Conservation (phyloP, 2,113 vertebrate genomes). For the Salvelinus sp. region DNA sequence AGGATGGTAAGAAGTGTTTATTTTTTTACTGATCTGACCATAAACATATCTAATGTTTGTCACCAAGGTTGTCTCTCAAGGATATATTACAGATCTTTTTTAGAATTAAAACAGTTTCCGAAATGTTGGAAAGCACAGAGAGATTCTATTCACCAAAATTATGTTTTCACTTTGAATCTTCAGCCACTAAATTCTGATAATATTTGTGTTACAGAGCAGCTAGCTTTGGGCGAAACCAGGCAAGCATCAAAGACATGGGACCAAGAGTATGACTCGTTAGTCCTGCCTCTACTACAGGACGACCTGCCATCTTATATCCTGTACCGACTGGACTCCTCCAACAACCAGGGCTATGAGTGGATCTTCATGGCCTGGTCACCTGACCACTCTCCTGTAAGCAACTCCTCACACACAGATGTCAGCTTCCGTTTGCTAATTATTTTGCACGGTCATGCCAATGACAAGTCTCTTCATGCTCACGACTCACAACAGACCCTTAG, state of each 20-base stretch:
- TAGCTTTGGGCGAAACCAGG: conserved; percentile 77
- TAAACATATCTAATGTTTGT: background rate
- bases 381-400: conserved; percentile 85
- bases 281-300: conserved; percentile 85
- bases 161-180: background rate
- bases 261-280: conserved; percentile 81
- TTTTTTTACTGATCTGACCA: background rate
- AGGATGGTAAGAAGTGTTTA: conserved; percentile 80
- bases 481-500: background rate
- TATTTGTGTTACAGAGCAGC: conserved; percentile 72
- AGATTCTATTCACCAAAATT: background rate
- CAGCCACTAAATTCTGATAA: background rate
- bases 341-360: conserved; percentile 89
- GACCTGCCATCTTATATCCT: conserved; percentile 84
- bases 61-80: background rate
- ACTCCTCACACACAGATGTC: too few species aligned
- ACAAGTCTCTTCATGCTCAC: background rate
- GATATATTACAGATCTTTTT: background rate
- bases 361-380: conserved; percentile 90
- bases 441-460: background rate
- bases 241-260: conserved; percentile 79
- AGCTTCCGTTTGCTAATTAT: background rate
- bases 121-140: too few species aligned
- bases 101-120: too few species aligned
- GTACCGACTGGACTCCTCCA: conserved; percentile 87